A percentile compares a stretch with the other conserved stretches of the same genome.
Evolutionary conservation across 2,888 invertebrate species (phyloP).

Genomic region (Onchidella celtica): DNA sequence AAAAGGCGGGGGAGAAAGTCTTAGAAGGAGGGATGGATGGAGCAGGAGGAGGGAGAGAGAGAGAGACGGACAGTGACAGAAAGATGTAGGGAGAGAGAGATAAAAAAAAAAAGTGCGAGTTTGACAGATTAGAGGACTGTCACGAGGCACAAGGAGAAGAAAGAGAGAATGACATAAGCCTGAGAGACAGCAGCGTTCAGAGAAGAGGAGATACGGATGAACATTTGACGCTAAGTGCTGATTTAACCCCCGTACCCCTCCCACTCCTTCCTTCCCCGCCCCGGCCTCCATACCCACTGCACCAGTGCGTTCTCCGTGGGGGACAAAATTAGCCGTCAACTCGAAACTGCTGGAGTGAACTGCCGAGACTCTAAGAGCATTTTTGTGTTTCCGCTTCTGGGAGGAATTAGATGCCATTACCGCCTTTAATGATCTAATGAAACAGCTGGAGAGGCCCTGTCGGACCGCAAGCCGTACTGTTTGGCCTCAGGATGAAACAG

Average conservation of each 20-base stretch:
- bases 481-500: too few relatives aligned
- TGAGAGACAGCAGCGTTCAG: too few relatives aligned
- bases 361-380: not conserved
- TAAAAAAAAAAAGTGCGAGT: not conserved
- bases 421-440: conserved; percentile 31
- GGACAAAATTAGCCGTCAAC: not conserved
- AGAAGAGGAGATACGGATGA: too few relatives aligned
- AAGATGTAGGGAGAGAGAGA: not conserved
- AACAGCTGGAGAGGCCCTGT: conserved; percentile 25
- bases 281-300: too few relatives aligned
- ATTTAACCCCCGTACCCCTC: too few relatives aligned
- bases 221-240: too few relatives aligned
- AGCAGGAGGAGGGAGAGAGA: not conserved
- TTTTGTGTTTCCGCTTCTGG: conserved; percentile 26
- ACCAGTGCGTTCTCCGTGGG: too few relatives aligned
- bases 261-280: too few relatives aligned
- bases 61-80: not conserved
- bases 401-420: conserved; percentile 21
- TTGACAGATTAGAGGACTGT: too few relatives aligned
- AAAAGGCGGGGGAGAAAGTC: not conserved
- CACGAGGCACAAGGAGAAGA: too few relatives aligned
- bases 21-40: not conserved
- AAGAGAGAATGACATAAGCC: too few relatives aligned
- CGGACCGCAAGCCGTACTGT: too few relatives aligned
- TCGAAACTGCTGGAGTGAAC: not conserved